phyloP scores from a whole-genome alignment of 2,113 vertebrate species.

The Odontophorus gujanensis region DNA sequence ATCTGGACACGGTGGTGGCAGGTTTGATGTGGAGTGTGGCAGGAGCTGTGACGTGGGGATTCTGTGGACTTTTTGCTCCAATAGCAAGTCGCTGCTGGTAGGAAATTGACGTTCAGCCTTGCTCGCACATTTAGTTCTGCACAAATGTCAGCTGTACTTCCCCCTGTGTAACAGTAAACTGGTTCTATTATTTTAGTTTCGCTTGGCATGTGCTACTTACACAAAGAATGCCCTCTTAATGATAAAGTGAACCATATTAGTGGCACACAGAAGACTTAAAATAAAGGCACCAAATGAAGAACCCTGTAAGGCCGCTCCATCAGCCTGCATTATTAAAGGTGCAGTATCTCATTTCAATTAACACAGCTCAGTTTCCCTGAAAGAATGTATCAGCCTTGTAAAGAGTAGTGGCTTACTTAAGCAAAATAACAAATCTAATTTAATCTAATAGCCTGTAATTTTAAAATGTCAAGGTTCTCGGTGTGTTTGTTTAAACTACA shows the following conservation, averaged over 20 bases:
- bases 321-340: conserved; percentile 80
- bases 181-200: background rate
- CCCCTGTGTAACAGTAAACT: background rate
- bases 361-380: conserved; percentile 70
- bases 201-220: background rate
- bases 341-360: conserved; percentile 76
- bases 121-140: background rate
- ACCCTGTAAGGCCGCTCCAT: background rate
- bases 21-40: background rate
- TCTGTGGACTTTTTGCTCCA: background rate
- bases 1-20: background rate
- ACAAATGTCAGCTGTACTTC: background rate
- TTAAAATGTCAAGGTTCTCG: conserved; percentile 67
- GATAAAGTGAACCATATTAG: conserved; percentile 11
- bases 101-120: background rate
- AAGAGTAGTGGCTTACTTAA: conserved; percentile 31
- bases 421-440: conserved; percentile 26
- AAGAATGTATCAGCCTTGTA: conserved; percentile 52
- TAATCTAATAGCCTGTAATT: conserved; percentile 31
- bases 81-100: accelerated
- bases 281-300: conserved; percentile 27
- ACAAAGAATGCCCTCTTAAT: conserved; percentile 15
- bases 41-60: background rate
- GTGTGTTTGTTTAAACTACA: conserved; percentile 14
- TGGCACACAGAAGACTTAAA: conserved; percentile 29